These are phyloP conservation scores for Dexiosoma caninum DNA, from an alignment of 2,888 invertebrate genomes.

Conservation along the genomic window DNA sequence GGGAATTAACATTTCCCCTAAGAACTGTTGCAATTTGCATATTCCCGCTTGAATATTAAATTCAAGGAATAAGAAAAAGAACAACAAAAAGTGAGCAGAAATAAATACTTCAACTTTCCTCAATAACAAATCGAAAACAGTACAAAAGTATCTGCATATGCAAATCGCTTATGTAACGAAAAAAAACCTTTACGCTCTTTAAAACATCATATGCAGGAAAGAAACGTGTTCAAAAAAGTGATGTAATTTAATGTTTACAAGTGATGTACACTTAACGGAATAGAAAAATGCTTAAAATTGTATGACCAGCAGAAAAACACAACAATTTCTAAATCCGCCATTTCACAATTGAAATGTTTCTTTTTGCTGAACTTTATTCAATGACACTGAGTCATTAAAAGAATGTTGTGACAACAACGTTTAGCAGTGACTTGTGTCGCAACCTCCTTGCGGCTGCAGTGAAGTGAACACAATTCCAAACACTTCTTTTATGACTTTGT, in stretches of 20 bases:
- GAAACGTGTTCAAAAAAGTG: not conserved
- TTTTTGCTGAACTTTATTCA: too few species aligned
- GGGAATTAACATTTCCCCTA: conserved; percentile 1
- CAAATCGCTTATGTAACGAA: conserved; percentile 50
- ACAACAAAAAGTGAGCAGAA: not conserved
- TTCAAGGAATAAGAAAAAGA: conserved; percentile 17
- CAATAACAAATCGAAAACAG: conserved; percentile 28
- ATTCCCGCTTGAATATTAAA: conserved; percentile 44
- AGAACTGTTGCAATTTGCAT: conserved; percentile 46
- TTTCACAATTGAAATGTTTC: too few species aligned
- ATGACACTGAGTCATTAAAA: too few species aligned
- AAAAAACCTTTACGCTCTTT: conserved; percentile 32
- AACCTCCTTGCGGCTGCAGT: not conserved
- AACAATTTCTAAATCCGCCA: too few species aligned
- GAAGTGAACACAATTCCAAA: conserved; percentile 25
- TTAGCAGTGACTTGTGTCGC: conserved; percentile 9
- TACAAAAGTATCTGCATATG: conserved; percentile 29
- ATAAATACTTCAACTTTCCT: conserved; percentile 31
- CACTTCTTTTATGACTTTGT: conserved; percentile 22
- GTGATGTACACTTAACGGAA: too few species aligned
- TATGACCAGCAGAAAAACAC: too few species aligned
- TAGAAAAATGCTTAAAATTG: too few species aligned
- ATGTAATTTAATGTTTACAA: too few species aligned
- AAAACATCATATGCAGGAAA: not conserved
- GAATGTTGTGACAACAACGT: conserved; percentile 5